phyloP scores from a whole-genome alignment of 2,113 vertebrate species.

The Chaetorhynchus papuensis region DNA sequence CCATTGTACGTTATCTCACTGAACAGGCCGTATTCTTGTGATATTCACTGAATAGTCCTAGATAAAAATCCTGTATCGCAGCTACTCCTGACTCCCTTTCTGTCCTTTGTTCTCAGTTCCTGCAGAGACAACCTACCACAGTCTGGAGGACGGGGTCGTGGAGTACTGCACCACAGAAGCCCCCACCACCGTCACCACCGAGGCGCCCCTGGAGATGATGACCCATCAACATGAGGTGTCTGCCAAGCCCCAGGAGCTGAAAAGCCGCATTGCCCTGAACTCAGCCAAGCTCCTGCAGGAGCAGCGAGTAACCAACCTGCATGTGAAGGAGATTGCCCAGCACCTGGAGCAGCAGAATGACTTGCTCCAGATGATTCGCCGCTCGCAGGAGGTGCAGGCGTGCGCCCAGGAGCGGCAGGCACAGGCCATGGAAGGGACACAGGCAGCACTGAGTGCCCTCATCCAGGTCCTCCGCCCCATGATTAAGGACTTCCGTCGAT shows the following conservation, averaged over 20 bases:
- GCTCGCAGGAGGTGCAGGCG: constrained; percentile 92
- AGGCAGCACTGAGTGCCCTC: constrained; percentile 88
- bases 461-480: constrained; percentile 92
- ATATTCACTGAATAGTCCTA: neutral
- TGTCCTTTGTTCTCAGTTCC: constrained; percentile 67
- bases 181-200: constrained; percentile 70
- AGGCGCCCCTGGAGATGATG: constrained; percentile 85
- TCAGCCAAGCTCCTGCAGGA: constrained; percentile 94
- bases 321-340: constrained; percentile 93
- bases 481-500: constrained; percentile 91
- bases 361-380: constrained; percentile 91
- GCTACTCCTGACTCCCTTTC: constrained; percentile 6
- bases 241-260: constrained; percentile 90
- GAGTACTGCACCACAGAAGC: constrained; percentile 93
- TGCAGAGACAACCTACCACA: constrained; percentile 87
- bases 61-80: neutral
- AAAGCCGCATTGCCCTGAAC: constrained; percentile 93
- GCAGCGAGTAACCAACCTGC: constrained; percentile 92
- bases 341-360: constrained; percentile 95
- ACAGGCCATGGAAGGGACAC: constrained; percentile 92
- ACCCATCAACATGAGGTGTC: constrained; percentile 77
- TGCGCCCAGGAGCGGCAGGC: constrained; percentile 94
- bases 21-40: constrained; percentile 5
- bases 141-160: constrained; percentile 89
- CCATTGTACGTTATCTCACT: constrained; percentile 46